A percentile compares a stretch with the other conserved stretches of the same genome.
These are phyloP conservation scores for Progne subis DNA, from an alignment of 2,113 vertebrate genomes.

Conservation along the genomic window DNA sequence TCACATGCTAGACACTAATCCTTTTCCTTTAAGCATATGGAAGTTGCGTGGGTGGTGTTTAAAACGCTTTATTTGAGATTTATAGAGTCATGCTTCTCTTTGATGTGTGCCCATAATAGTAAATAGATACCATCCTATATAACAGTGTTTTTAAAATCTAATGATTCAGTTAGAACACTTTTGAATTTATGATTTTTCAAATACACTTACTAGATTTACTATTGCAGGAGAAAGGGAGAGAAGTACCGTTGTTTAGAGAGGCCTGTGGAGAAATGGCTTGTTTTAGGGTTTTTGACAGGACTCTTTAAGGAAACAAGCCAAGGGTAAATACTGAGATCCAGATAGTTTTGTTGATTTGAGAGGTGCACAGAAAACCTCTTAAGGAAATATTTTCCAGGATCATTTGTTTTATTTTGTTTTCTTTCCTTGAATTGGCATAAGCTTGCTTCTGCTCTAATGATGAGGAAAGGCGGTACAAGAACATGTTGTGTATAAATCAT, in stretches of 20 bases:
- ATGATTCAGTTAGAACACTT: background rate
- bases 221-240: background rate
- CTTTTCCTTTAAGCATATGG: background rate
- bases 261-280: background rate
- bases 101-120: background rate
- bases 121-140: background rate
- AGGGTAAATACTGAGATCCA: background rate
- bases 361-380: background rate
- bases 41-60: background rate
- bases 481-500: rapidly evolving
- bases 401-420: background rate
- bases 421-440: background rate
- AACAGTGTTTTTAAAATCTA: background rate
- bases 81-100: background rate
- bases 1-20: background rate
- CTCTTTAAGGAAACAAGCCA: background rate
- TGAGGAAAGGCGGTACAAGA: background rate
- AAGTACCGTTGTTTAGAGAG: background rate
- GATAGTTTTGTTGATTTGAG: background rate
- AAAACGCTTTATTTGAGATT: background rate
- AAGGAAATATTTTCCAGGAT: background rate
- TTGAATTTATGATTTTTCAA: background rate
- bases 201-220: background rate
- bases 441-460: background rate
- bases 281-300: background rate